Base-by-base conservation (phyloP, 2,797 vertebrate genomes). In the Micropoecilia bifurca region DNA sequence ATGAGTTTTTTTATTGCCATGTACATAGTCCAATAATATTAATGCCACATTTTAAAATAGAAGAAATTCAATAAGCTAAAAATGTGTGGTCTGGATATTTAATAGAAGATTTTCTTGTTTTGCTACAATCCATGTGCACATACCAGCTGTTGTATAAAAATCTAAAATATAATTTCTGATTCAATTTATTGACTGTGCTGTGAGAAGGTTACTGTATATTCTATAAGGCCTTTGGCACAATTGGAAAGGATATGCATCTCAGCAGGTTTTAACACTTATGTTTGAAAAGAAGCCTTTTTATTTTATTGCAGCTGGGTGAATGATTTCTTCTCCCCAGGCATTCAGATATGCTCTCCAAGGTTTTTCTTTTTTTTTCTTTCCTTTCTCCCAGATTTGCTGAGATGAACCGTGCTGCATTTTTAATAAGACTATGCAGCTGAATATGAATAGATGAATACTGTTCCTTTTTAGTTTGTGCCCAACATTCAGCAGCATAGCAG, bases 351-450 rank as follows among this genome's bases (percentile, higher is more conserved):
- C 63, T 80, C 78, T 75, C 55, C 55, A 73, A 63, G 48, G 84
- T 75, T 85, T 76, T 55, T 63, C 36, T 66, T 66, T 20, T 59
- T 28, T 14, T n/a, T n/a, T n/a, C n/a, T 1, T 55, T 1, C 8
- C 20, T 66, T 74, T 53, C 47, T 55, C 28, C 76, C 14, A 71
- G 33, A 81, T 73, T n/a, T 77, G 69, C 50, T 47, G 47, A 85
- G 30, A 73, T 73, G 48, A 28, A 53, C n/a, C 16, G 43, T 66
- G 55, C 33, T 76, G 57, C 71, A 76, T 48, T 84, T 79, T 80
- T 80, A 46, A 84, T 76, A 87, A 80, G 55, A 77, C 25, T 41
- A 69, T 10, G 59, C 39, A 41, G 33, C 71, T 79, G n/a, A 71
- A 74, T 28, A 50, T 22, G 46, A 72, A 13, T 66, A 7, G 14